Conservation (phyloP, 1,140 invertebrate genomes). For the Kradibia gibbosae region DNA sequence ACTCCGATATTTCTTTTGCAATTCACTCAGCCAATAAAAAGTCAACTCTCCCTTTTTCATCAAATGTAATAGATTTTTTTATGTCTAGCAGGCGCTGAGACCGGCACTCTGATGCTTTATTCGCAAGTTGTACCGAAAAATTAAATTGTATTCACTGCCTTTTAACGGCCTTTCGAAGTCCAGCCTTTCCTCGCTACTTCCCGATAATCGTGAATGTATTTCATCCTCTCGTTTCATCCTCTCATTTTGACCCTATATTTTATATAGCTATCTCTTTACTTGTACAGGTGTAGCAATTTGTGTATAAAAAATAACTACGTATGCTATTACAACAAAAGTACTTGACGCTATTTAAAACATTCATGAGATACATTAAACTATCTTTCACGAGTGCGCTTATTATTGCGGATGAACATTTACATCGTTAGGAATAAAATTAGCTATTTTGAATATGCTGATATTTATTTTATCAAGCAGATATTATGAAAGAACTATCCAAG, state of each 20-base stretch:
- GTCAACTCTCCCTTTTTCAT: neutral
- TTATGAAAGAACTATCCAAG: neutral
- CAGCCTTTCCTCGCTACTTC: neutral
- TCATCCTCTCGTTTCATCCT: neutral
- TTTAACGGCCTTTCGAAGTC: neutral
- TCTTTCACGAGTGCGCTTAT: neutral
- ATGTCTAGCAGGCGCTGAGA: neutral
- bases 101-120: neutral
- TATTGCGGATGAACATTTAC: neutral
- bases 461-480: neutral
- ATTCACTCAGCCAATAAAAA: neutral
- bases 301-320: neutral
- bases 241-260: no score
- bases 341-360: neutral
- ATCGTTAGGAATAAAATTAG: conserved; percentile 1
- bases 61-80: neutral
- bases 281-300: neutral
- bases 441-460: neutral
- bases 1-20: neutral
- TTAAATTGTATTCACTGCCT: neutral
- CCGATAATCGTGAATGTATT: neutral
- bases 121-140: neutral
- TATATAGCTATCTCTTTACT: neutral
- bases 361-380: neutral
- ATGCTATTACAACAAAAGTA: neutral